A percentile compares a stretch with the other conserved stretches of the same genome.
Evolutionary conservation across 2,888 invertebrate genomes (phyloP).

Genomic region (Patella pellucida): DNA sequence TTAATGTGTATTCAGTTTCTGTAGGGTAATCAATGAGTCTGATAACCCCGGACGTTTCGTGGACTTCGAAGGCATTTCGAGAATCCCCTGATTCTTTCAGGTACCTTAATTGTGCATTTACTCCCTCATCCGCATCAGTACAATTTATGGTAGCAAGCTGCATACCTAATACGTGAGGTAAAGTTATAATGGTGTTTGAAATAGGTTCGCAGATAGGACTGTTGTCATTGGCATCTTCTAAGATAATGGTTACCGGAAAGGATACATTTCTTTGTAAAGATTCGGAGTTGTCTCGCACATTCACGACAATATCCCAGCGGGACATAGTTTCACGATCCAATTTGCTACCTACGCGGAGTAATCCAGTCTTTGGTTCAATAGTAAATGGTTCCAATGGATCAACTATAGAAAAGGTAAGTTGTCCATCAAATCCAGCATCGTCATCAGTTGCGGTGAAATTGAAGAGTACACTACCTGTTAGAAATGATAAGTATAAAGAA

Average conservation of each 20-base stretch:
- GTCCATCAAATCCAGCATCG: constrained; percentile 45
- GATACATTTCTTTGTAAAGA: constrained; percentile 29
- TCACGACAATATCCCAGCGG: constrained; percentile 31
- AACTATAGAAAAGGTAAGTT: constrained; percentile 33
- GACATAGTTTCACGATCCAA: constrained; percentile 41
- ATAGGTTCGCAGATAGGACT: constrained; percentile 39
- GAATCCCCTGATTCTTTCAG: constrained; percentile 33
- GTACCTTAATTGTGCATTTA: constrained; percentile 38
- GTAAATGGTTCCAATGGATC: constrained; percentile 17
- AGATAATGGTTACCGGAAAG: constrained; percentile 32
- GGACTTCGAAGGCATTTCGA: constrained; percentile 34
- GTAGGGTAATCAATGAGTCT: constrained; percentile 25
- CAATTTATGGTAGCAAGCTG: constrained; percentile 27
- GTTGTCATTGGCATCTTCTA: constrained; percentile 51
- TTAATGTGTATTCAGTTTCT: constrained; percentile 29
- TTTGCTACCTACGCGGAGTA: constrained; percentile 32
- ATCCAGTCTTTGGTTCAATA: constrained; percentile 33
- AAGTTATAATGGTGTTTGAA: constrained; percentile 27
- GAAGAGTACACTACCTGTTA: constrained; percentile 38
- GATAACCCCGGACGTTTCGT: constrained; percentile 32
- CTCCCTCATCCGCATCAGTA: constrained; percentile 41
- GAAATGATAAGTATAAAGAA: not conserved
- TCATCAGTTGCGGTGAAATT: constrained; percentile 43
- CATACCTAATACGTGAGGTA: constrained; percentile 33
- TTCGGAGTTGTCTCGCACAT: constrained; percentile 39